These are phyloP conservation scores for Kryptolebias ocellatus DNA, from an alignment of 2,797 vertebrate species.

Conservation along the genomic window DNA sequence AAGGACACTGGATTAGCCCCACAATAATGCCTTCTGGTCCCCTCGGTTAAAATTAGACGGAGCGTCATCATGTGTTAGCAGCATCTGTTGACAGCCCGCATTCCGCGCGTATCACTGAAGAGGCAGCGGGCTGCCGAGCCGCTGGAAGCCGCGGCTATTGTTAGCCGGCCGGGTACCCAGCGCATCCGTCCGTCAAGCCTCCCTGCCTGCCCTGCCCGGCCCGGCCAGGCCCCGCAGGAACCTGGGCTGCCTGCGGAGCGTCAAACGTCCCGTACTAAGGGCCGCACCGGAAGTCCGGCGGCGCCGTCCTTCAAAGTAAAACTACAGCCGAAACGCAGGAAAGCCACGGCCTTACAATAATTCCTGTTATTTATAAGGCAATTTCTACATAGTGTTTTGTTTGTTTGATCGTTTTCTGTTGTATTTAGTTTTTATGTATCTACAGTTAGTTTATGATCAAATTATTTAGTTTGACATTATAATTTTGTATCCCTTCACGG, in stretches of 20 bases:
- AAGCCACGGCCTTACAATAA: no score
- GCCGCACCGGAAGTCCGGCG: background rate
- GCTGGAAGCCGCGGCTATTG: slow-evolving; percentile 78
- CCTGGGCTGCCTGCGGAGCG: background rate
- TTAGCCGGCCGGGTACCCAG: slow-evolving; percentile 78
- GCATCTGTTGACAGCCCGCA: slow-evolving; percentile 98
- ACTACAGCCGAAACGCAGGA: no score
- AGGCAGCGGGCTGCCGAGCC: slow-evolving; percentile 85
- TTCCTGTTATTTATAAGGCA: no score
- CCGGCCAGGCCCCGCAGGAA: no score
- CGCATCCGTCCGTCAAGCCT: slow-evolving; percentile 83
- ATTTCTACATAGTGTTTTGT: no score
- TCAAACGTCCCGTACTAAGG: background rate
- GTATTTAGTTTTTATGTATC: no score
- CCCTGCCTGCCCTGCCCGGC: slow-evolving; percentile 22
- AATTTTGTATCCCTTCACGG: no score
- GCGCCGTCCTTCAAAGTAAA: slow-evolving; percentile 28
- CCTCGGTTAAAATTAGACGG: slow-evolving; percentile 92
- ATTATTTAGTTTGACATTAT: no score
- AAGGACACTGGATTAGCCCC: slow-evolving; percentile 86
- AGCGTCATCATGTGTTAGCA: slow-evolving; percentile 91
- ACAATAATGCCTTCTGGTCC: slow-evolving; percentile 83
- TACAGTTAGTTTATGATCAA: no score
- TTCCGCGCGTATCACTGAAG: slow-evolving; percentile 91
- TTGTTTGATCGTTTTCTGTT: no score